Evolutionary conservation across 1,140 invertebrate species (phyloP).

Genomic region (Eubasilissa regina): DNA sequence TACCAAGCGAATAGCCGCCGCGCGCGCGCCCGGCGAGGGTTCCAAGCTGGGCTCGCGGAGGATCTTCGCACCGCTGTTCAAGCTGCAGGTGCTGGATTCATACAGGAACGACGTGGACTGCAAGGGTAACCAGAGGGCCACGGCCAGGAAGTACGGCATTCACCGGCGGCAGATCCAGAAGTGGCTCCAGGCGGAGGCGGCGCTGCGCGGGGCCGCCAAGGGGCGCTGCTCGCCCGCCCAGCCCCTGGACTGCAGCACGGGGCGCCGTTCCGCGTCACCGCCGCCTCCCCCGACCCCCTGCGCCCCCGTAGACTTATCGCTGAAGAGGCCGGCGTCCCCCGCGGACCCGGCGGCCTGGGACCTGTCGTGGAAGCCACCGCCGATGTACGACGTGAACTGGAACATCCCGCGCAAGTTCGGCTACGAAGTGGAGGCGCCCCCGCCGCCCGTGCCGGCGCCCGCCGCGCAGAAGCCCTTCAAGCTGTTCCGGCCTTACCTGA

Average conservation of each 20-base stretch:
- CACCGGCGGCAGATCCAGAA: constrained; percentile 90
- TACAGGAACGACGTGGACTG: constrained; percentile 87
- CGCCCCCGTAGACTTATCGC: constrained; percentile 71
- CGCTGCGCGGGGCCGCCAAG: constrained; percentile 78
- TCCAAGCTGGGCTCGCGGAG: constrained; percentile 81
- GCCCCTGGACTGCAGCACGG: constrained; percentile 67
- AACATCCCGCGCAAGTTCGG: constrained; percentile 43
- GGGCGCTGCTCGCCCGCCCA: constrained; percentile 65
- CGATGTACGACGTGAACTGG: not conserved
- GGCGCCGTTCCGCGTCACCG: constrained; percentile 60
- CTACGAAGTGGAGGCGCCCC: constrained; percentile 60
- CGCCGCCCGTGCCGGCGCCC: constrained; percentile 59
- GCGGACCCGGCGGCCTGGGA: constrained; percentile 72
- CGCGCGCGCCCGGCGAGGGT: constrained; percentile 68
- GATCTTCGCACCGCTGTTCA: constrained; percentile 89
- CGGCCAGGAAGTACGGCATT: constrained; percentile 89
- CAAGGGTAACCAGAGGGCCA: constrained; percentile 87
- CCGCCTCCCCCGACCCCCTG: constrained; percentile 49
- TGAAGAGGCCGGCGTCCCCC: constrained; percentile 66
- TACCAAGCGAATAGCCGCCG: constrained; percentile 62
- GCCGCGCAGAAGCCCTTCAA: constrained; percentile 71
- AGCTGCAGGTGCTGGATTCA: constrained; percentile 87
- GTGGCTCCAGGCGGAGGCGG: constrained; percentile 88
- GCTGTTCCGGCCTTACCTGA: constrained; percentile 80
- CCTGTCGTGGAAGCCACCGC: constrained; percentile 66